Base-by-base conservation (phyloP, 2,888 invertebrate species). In the Bombylius discolor region DNA sequence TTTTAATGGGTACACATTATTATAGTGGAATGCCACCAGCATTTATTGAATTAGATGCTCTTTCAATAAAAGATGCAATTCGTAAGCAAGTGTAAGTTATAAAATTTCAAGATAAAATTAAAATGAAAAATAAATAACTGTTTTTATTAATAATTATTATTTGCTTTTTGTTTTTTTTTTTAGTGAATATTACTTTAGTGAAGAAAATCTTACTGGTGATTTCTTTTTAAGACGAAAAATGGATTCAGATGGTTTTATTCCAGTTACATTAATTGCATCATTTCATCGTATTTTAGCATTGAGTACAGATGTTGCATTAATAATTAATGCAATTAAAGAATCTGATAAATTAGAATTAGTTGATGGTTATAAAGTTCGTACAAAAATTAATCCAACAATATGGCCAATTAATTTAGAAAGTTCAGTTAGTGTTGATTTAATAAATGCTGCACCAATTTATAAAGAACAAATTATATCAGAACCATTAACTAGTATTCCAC, bases 181-280 rank as follows among this genome's bases (percentile, higher is more conserved):
- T 79, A 98, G 97, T 70, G 98, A 99, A 77, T 99, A 99, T 77
- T 99, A 99, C 82, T 98, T 99, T 79, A 95, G 95, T 66, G 87
- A 89, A 62, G 96, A 96, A 68, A 99, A 99, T 77, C 78, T 99
- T 56, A 84, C 89, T 64, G 84, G 91, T 65, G 99, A 99, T 71
- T 93, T 97, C 78, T 99, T 93, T 79, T 80, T 99, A 62, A 84
- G 98, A 42, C 84, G 96, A 64, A 95, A 95, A 81, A 99, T 99
- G 99, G 90, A 93, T 65, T 74, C 82, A 4, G 87, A 94, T 67
- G 99, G 99, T 55, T 98, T 87, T 68, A 82, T 98, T 61, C 94
- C 96, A 1, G 84, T 99, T 50, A 86, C 89, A 59, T 77, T 98
- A 61, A 94, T 99, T 62, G 95, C 96, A 56, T 93, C 95, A 23